Percentiles rank a stretch among this genome's conserved stretches.
Conservation (phyloP, 2,797 vertebrate species). For the Pseudomugil gertrudae region DNA sequence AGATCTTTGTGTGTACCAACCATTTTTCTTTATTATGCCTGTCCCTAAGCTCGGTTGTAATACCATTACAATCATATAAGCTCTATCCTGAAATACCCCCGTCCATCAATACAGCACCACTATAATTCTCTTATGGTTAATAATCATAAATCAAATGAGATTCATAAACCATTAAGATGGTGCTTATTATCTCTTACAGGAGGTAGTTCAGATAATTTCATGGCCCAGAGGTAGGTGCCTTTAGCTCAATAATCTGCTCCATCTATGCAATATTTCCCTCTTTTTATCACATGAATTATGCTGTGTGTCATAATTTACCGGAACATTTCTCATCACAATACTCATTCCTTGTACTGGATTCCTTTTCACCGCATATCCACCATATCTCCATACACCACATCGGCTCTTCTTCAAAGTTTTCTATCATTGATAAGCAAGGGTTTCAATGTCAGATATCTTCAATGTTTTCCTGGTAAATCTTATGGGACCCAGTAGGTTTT, state of each 20-base stretch:
- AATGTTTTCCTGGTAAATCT: background rate
- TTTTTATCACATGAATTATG: slow-evolving; percentile 77
- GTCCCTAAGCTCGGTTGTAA: slow-evolving; percentile 39
- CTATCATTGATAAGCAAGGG: slow-evolving; percentile 39
- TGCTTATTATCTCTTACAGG: slow-evolving; percentile 79
- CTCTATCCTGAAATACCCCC: slow-evolving; percentile 57
- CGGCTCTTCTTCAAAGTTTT: slow-evolving; percentile 12
- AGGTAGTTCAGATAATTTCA: slow-evolving; percentile 76
- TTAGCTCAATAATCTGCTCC: slow-evolving; percentile 74
- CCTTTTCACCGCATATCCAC: slow-evolving; percentile 51
- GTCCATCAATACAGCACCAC: slow-evolving; percentile 64
- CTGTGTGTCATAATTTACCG: slow-evolving; percentile 75
- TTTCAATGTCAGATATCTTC: slow-evolving; percentile 54
- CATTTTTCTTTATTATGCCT: slow-evolving; percentile 24
- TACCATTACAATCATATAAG: slow-evolving; percentile 53
- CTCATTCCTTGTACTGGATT: slow-evolving; percentile 57
- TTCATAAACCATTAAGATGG: slow-evolving; percentile 82
- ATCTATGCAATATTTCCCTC: slow-evolving; percentile 72
- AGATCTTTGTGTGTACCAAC: slow-evolving; percentile 12
- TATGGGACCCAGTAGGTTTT: background rate
- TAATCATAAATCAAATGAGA: slow-evolving; percentile 80
- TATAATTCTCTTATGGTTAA: slow-evolving; percentile 73
- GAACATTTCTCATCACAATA: slow-evolving; percentile 68
- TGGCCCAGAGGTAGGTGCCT: slow-evolving; percentile 70
- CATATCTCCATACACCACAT: slow-evolving; percentile 15